These are phyloP conservation scores for Acanthoscelides obtectus DNA, from an alignment of 2,888 invertebrate species.

Conservation along the genomic window DNA sequence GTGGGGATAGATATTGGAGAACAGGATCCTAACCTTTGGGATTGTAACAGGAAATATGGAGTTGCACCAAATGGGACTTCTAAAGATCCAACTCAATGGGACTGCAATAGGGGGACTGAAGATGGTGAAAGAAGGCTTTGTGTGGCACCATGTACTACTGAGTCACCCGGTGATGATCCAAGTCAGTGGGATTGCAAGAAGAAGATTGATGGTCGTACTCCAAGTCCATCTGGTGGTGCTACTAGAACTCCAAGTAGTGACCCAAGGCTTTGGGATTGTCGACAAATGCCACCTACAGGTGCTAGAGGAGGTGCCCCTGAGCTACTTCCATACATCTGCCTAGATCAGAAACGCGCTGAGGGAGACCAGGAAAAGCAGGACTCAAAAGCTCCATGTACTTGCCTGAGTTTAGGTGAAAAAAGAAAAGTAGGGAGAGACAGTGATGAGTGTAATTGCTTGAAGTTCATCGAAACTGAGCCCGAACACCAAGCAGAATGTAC, in stretches of 20 bases:
- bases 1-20: neutral
- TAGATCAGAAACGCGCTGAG: neutral
- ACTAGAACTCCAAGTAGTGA: neutral
- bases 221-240: no score
- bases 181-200: constrained; percentile 9
- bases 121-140: neutral
- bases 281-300: neutral
- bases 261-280: neutral
- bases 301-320: neutral
- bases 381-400: neutral
- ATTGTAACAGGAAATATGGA: constrained; percentile 1
- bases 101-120: constrained; percentile 4
- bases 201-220: no score
- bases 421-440: neutral
- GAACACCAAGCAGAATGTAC: neutral
- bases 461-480: neutral
- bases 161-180: neutral
- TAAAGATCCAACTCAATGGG: neutral
- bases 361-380: neutral
- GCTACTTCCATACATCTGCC: neutral
- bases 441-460: neutral
- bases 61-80: neutral
- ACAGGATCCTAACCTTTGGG: constrained; percentile 5
- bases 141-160: no score
- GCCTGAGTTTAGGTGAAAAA: neutral